These are phyloP conservation scores for Drosophila rellima DNA, from an alignment of 2,888 invertebrate species.

Conservation along the genomic window DNA sequence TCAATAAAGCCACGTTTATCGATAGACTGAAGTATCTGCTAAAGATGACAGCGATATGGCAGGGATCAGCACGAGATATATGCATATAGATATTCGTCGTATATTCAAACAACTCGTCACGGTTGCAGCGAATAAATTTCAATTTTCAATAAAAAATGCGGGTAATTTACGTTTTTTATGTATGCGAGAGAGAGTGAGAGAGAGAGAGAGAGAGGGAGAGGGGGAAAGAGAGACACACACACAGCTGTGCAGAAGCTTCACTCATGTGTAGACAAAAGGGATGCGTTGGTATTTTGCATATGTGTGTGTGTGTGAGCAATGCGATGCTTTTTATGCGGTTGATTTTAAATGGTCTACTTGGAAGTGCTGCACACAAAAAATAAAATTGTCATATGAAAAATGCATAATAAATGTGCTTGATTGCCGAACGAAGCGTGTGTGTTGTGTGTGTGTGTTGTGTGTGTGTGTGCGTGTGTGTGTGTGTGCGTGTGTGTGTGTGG, in stretches of 20 bases:
- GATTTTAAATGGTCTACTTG: constrained; percentile 76
- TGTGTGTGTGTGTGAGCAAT: constrained; percentile 24
- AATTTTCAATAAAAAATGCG: constrained; percentile 79
- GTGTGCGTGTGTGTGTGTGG: constrained; percentile 13
- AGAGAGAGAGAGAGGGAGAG: background rate
- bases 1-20: constrained; percentile 63
- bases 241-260: constrained; percentile 46
- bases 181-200: constrained; percentile 6
- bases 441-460: constrained; percentile 17
- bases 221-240: constrained; percentile 1
- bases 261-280: constrained; percentile 58
- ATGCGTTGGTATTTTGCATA: constrained; percentile 37
- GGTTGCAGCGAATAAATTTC: constrained; percentile 70
- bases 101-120: constrained; percentile 7
- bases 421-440: constrained; percentile 48
- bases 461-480: constrained; percentile 13
- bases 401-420: constrained; percentile 78
- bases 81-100: constrained; percentile 2
- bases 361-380: constrained; percentile 51
- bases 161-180: constrained; percentile 74
- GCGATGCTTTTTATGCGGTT: constrained; percentile 71
- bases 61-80: constrained; percentile 64
- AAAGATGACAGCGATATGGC: constrained; percentile 78
- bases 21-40: constrained; percentile 56
- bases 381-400: constrained; percentile 75